Conservation (phyloP, 2,113 vertebrate species). For the Psilopsiagon aymara region DNA sequence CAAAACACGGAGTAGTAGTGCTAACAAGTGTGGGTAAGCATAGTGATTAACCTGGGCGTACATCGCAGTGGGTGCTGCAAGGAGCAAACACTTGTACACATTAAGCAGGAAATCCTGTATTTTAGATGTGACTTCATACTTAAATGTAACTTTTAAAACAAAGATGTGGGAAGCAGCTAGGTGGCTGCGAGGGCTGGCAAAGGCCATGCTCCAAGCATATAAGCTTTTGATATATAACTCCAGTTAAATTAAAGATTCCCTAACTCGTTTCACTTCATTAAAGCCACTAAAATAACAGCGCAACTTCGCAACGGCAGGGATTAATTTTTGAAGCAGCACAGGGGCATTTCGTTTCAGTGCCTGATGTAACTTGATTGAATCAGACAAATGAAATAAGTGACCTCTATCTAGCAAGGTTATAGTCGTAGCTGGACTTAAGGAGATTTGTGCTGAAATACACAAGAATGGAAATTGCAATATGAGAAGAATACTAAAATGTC, state of each 20-base stretch:
- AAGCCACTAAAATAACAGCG: not conserved
- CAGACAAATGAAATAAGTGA: constrained; percentile 33
- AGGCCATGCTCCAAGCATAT: not conserved
- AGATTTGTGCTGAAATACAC: not conserved
- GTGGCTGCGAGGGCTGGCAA: not conserved
- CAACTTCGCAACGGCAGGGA: not conserved
- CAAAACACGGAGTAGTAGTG: not conserved
- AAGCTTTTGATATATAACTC: not conserved
- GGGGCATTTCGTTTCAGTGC: not conserved
- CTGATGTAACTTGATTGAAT: not conserved
- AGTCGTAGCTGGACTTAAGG: not conserved
- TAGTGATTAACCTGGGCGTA: rapidly evolving
- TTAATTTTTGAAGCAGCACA: not conserved
- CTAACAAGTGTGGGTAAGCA: not conserved
- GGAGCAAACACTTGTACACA: rapidly evolving
- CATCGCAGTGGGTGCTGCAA: not conserved
- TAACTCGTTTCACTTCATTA: not conserved
- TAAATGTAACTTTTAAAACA: not conserved
- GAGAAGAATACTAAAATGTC: not conserved
- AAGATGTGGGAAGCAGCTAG: not conserved
- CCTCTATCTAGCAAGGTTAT: not conserved
- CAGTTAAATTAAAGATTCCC: not conserved
- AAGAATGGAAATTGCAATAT: not conserved
- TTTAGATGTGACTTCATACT: not conserved
- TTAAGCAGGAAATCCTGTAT: rapidly evolving